Percentiles rank a stretch among this genome's conserved stretches.
Conservation (phyloP, 2,888 invertebrate genomes). For the Peribatodes rhomboidaria region DNA sequence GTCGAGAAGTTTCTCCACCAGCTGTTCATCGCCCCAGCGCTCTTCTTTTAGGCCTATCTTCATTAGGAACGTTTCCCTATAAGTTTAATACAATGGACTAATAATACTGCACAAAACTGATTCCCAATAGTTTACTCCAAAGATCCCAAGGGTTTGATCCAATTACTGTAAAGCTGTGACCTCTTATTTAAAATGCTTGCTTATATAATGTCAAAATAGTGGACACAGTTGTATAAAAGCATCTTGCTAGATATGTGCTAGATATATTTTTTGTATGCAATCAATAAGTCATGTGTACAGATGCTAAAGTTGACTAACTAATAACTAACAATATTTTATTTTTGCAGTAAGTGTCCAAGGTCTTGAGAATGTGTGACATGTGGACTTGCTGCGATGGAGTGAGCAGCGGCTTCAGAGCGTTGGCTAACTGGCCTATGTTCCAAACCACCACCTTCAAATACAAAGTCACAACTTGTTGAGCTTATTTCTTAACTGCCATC, state of each 20-base stretch:
- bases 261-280: no score
- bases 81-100: background rate
- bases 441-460: conserved; percentile 82
- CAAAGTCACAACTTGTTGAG: background rate
- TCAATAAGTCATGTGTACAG: background rate
- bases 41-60: conserved; percentile 85
- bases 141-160: no score
- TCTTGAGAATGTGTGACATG: conserved; percentile 77
- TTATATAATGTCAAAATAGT: no score
- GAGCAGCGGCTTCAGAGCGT: conserved; percentile 84
- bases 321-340: conserved; percentile 78
- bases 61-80: conserved; percentile 79
- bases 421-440: conserved; percentile 88
- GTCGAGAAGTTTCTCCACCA: conserved; percentile 84
- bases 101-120: no score
- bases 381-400: conserved; percentile 77
- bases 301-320: background rate
- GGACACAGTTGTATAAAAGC: no score
- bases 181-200: no score
- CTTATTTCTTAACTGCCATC: background rate
- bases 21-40: conserved; percentile 77
- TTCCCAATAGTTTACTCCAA: no score
- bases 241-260: no score
- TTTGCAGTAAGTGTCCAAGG: conserved; percentile 79
- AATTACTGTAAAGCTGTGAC: no score